Base-by-base conservation (phyloP, 2,797 vertebrate genomes). In the Oceanodroma leucorhoa region DNA sequence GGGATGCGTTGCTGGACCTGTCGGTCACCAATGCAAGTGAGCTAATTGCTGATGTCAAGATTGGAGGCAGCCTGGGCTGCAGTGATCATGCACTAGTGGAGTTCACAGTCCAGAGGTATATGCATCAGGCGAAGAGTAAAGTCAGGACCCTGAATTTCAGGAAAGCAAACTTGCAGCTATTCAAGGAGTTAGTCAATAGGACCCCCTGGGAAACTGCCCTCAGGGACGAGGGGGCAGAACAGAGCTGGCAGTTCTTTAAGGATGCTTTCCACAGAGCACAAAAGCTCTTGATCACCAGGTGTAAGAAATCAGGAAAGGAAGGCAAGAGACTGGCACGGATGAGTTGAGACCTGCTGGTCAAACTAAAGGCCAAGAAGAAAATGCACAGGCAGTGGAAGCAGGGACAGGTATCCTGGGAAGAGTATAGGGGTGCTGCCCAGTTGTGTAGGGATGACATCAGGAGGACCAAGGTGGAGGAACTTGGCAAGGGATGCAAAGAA, bases 31-130 rank as follows among this genome's bases (percentile, higher is more conserved):
- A 18, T 1, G 2, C 9, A 67, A 77, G 14, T 32, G 18, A 66
- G 10, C 8, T 65, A 40, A 38, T 10, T 0, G 2, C 6, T 76
- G 45, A 51, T 0, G 0, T 43, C 26, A 67, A 51, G 38, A 34
- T 9, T 34, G 21, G 51, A 75, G 21, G 43, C 30, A 50, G 16
- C 26, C 50, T 66, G 61, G 26, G 23, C n/a, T 46, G 24, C 46
- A 46, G 46, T 23, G n/a, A 29, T 29, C n/a, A n/a, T 40, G 16
- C 30, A 40, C 8, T 48, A 7, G 16, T 40, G 16, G 38, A 60
- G 54, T 45, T 45, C 1, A 1, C 53, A 27, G 22, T 51, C 27
- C 53, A 43, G 45, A 67, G 7, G 27, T 22, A 58, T 38, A 13
- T 36, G 18, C 18, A 10, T 2, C 38, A 22, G 22, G 15, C 2